Base-by-base conservation (phyloP, 2,888 invertebrate species). In the Bursaphelenchus okinawaensis region DNA sequence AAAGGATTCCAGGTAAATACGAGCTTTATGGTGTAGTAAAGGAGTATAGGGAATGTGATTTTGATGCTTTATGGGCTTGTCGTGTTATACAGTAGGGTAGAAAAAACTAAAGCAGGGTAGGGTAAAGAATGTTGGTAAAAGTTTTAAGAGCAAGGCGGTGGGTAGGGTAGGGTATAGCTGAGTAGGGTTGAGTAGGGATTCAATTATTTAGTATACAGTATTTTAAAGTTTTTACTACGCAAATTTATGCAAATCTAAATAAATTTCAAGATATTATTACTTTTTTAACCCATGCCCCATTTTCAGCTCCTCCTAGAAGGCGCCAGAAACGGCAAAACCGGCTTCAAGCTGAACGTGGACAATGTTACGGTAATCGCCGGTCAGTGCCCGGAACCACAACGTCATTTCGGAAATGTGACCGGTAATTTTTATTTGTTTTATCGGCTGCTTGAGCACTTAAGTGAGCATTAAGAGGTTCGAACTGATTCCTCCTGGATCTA, bases 291-390 rank as follows among this genome's bases (percentile, higher is more conserved):
- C n/a, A n/a, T n/a, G n/a, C n/a, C n/a, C n/a, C n/a, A n/a, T 12
- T 64, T 75, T 71, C 55, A 71, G 75, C 24, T 75, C 20, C 40
- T 75, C n/a, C 31, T 71, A 24, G 75, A 71, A 66, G 72, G 68
- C 28, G n/a, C 60, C 24, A 29, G 62, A 29, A 29, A 23, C 26
- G 20, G 29, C 27, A 19, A 55, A 22, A 28, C 62, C 24, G 58
- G 55, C 58, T 75, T 75, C 28, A 22, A 55, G 20, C 50, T 71
- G 22, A 52, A 57, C 26, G 59, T 71, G 20, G 71, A 71, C 61
- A 66, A 71, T 31, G 31, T 71, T 29, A 52, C 52, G 24, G 59
- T 75, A n/a, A 28, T 52, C 7, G 57, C 72, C 12, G 68, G 62
- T 50, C 40, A 54, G 24, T 71, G 70, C 54, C 66, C 66, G 51